phyloP scores from a whole-genome alignment of 2,113 vertebrate species.

The Cygnus atratus region DNA sequence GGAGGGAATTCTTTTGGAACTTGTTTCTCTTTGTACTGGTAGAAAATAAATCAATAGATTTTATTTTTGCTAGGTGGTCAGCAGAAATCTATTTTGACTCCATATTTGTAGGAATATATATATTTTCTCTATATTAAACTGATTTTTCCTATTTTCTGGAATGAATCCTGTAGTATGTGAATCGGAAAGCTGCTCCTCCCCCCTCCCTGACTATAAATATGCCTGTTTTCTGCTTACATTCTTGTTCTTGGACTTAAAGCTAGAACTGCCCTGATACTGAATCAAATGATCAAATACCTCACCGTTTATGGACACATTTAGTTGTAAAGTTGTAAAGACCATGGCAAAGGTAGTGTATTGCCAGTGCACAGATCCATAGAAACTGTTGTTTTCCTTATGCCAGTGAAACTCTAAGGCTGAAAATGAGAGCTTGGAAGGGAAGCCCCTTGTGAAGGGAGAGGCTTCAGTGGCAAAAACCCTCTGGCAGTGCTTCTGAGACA shows the following conservation, averaged over 20 bases:
- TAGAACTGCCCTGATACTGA: neutral
- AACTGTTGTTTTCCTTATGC: neutral
- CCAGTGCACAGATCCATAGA: neutral
- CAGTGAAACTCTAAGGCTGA: neutral
- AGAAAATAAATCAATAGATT: neutral
- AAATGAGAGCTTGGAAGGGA: neutral
- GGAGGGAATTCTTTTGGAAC: neutral
- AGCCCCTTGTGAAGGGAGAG: neutral
- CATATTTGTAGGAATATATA: neutral
- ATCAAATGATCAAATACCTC: neutral
- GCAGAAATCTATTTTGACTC: neutral
- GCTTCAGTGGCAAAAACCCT: neutral
- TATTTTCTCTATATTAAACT: neutral
- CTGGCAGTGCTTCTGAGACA: no score
- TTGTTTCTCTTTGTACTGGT: neutral
- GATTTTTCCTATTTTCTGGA: neutral
- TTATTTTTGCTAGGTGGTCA: neutral
- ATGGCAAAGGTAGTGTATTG: neutral
- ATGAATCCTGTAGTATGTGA: neutral
- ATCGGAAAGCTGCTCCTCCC: neutral
- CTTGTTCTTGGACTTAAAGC: neutral
- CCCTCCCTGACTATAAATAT: neutral
- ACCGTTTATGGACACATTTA: neutral
- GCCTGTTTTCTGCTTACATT: accelerated
- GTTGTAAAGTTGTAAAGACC: neutral